Conservation (phyloP, 2,113 vertebrate species). For the Apaloderma vittatum region DNA sequence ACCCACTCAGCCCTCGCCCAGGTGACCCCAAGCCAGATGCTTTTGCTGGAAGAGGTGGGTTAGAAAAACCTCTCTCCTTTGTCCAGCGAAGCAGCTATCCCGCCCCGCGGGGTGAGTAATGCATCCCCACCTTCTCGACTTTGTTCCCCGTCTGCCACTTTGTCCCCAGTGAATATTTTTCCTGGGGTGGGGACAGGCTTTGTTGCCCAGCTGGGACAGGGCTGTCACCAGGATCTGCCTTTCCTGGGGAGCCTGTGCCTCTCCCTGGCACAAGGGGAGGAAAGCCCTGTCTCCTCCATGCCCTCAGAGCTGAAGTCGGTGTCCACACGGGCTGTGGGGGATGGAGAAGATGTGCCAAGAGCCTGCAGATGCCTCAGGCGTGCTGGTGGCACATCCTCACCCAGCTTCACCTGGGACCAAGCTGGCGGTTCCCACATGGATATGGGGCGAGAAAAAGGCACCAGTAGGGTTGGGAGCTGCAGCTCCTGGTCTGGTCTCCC, state of each 20-base stretch:
- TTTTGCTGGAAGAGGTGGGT: neutral
- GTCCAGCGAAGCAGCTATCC: neutral
- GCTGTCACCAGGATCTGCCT: neutral
- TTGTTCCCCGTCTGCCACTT: neutral
- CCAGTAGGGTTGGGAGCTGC: fast-evolving
- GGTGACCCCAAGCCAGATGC: neutral
- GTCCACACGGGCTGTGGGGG: neutral
- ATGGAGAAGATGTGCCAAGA: neutral
- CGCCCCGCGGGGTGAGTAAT: neutral
- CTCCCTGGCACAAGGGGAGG: neutral
- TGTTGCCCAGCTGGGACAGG: neutral
- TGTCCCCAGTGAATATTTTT: neutral
- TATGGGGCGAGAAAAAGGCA: neutral
- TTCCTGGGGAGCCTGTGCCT: neutral
- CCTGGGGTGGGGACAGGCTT: neutral
- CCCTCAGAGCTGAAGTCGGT: neutral
- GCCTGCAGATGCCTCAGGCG: neutral
- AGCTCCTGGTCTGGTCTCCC: neutral
- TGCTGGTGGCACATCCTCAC: neutral
- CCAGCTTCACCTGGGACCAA: neutral
- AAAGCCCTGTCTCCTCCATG: fast-evolving
- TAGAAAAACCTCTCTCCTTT: conserved; percentile 1
- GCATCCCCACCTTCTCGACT: neutral
- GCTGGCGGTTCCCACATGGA: neutral
- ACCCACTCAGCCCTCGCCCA: fast-evolving